These are phyloP conservation scores for Catagonus wagneri DNA, from an alignment of 2,113 vertebrate species.

Conservation along the genomic window DNA sequence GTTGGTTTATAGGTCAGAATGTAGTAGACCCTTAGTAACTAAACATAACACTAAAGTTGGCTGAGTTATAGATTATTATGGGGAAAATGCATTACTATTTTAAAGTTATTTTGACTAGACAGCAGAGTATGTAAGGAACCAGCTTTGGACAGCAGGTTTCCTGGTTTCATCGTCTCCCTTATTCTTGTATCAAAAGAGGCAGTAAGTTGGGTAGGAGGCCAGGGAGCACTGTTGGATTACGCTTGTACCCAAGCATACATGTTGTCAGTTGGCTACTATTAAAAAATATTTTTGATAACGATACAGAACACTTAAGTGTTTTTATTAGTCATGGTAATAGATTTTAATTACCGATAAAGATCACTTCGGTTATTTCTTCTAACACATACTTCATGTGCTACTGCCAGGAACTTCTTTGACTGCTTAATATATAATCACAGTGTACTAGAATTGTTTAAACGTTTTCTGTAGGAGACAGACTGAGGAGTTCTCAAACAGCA, in stretches of 20 bases:
- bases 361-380: constrained; percentile 63
- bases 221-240: not conserved
- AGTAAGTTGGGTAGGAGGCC: not conserved
- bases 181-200: not conserved
- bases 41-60: not conserved
- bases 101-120: not conserved
- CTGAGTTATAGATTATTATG: not conserved
- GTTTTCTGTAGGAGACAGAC: not conserved
- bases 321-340: constrained; percentile 50
- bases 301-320: constrained; percentile 5
- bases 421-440: constrained; percentile 35
- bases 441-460: constrained; percentile 36
- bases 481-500: not conserved
- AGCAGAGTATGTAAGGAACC: not conserved
- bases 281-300: constrained; percentile 60
- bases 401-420: constrained; percentile 43
- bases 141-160: not conserved
- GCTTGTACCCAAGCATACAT: not conserved
- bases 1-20: not conserved
- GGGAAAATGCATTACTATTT: not conserved
- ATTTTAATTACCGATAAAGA: constrained; percentile 55
- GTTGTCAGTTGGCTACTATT: not conserved
- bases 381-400: not conserved
- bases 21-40: not conserved
- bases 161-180: not conserved